These are phyloP conservation scores for Champsocephalus esox DNA, from an alignment of 2,797 vertebrate species.

Conservation along the genomic window DNA sequence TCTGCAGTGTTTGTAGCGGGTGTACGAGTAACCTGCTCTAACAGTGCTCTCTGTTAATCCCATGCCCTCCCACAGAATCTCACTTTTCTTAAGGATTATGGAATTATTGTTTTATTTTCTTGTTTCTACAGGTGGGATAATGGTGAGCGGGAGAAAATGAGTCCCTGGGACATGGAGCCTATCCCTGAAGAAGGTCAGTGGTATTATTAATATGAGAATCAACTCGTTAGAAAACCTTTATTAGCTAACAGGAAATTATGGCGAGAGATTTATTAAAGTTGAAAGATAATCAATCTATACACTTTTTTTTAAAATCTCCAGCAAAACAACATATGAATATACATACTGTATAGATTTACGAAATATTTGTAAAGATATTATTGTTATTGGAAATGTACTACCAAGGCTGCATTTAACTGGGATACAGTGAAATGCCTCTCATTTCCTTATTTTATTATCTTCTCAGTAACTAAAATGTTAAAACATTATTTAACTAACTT, in stretches of 20 bases:
- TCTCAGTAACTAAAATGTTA: too few relatives aligned
- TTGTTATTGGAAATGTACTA: background rate
- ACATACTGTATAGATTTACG: background rate
- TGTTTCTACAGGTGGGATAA: slow-evolving; percentile 94
- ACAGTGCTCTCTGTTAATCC: background rate
- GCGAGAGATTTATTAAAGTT: background rate
- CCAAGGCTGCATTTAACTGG: too few relatives aligned
- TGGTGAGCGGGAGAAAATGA: slow-evolving; percentile 96
- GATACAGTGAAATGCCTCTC: too few relatives aligned
- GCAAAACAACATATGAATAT: background rate
- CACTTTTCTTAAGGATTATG: background rate
- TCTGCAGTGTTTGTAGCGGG: background rate
- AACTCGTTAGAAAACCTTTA: background rate
- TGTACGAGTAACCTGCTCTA: background rate
- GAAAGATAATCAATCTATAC: too few relatives aligned
- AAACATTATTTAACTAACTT: background rate
- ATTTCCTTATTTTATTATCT: too few relatives aligned
- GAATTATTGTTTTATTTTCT: background rate
- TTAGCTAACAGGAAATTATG: background rate
- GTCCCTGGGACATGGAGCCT: slow-evolving; percentile 98
- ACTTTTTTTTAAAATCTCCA: background rate
- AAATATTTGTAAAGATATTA: background rate
- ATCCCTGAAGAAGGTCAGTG: slow-evolving; percentile 94
- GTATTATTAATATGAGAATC: background rate
- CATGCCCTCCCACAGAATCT: background rate